A percentile compares a stretch with the other conserved stretches of the same genome.
phyloP scores from a whole-genome alignment of 1,140 invertebrate genomes.

The Lordiphosa stackelbergi region DNA sequence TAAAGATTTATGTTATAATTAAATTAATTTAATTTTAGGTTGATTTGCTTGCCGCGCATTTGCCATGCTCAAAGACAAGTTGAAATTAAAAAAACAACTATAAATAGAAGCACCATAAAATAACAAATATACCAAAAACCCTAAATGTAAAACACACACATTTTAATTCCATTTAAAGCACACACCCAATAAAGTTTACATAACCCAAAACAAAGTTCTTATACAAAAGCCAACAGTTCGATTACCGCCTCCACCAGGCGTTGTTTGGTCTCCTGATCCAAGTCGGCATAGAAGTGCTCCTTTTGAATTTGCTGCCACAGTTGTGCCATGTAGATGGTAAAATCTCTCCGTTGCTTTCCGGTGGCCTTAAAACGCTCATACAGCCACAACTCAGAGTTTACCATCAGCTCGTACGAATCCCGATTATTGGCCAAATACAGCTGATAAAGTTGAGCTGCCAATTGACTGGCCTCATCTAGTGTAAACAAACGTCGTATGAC shows the following conservation, averaged over 20 bases:
- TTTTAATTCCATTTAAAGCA: constrained; percentile 3
- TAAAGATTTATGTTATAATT: constrained; percentile 39
- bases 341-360: constrained; percentile 1
- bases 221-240: constrained; percentile 25
- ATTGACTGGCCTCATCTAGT: neutral
- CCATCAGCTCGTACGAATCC: constrained; percentile 26
- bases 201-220: neutral
- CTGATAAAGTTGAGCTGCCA: constrained; percentile 18
- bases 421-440: constrained; percentile 16
- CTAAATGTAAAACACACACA: neutral
- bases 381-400: constrained; percentile 18
- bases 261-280: constrained; percentile 13
- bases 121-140: constrained; percentile 6
- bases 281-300: constrained; percentile 14
- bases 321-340: constrained; percentile 27
- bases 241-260: constrained; percentile 18
- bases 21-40: constrained; percentile 23
- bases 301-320: constrained; percentile 31
- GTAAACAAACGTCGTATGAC: constrained; percentile 13
- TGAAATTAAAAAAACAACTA: constrained; percentile 8
- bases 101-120: constrained; percentile 16
- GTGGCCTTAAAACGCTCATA: constrained; percentile 18
- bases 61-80: constrained; percentile 35
- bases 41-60: constrained; percentile 22
- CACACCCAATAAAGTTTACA: constrained; percentile 56